These are phyloP conservation scores for Athene cunicularia DNA, from an alignment of 2,113 vertebrate genomes.

Conservation along the genomic window DNA sequence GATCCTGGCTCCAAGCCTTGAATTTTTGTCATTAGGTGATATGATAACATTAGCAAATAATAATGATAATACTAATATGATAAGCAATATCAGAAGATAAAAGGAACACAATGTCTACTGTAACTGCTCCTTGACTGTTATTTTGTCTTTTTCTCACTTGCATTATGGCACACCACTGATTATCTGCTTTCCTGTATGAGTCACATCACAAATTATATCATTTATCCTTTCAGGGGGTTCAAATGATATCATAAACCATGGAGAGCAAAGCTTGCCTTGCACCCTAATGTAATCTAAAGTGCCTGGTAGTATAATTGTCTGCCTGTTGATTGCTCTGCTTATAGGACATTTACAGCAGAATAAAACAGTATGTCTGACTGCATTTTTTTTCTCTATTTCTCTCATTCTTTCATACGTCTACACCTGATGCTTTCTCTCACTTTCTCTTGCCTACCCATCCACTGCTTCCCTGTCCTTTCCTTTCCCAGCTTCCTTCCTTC, in stretches of 20 bases:
- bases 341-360: neutral
- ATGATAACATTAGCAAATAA: conserved; percentile 30
- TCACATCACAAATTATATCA: neutral
- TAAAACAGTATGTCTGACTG: neutral
- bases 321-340: neutral
- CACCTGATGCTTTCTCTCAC: neutral
- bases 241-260: neutral
- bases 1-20: conserved; percentile 7
- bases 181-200: conserved; percentile 42
- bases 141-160: conserved; percentile 55
- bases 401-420: neutral
- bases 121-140: neutral
- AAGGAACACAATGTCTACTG: neutral
- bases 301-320: neutral
- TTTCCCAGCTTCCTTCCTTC: neutral
- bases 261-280: neutral
- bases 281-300: neutral
- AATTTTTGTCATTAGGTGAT: conserved; percentile 7
- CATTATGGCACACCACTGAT: neutral
- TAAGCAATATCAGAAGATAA: conserved; percentile 23
- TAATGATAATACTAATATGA: neutral
- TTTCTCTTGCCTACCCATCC: neutral
- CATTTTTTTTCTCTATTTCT: neutral
- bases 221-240: neutral
- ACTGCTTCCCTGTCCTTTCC: neutral